Percentiles rank a stretch among this genome's conserved stretches.
These are phyloP conservation scores for Chrysotoxum bicinctum DNA, from an alignment of 2,888 invertebrate species.

Conservation along the genomic window DNA sequence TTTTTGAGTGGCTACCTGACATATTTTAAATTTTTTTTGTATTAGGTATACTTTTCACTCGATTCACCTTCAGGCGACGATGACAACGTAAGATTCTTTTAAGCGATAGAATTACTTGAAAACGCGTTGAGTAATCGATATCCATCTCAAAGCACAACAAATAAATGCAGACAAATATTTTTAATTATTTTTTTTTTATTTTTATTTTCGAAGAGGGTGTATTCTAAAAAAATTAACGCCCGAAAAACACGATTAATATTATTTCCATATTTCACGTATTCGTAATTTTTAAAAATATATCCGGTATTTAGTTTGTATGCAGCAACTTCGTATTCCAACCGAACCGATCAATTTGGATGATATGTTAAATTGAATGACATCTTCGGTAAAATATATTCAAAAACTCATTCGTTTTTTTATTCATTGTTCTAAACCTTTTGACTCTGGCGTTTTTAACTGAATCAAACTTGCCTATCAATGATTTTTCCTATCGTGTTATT, in stretches of 20 bases:
- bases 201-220: neutral
- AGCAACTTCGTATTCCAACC: neutral
- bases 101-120: slow-evolving; percentile 50
- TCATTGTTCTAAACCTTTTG: slow-evolving; percentile 33
- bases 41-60: slow-evolving; percentile 19
- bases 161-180: neutral
- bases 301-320: too few relatives aligned
- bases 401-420: slow-evolving; percentile 19
- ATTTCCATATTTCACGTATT: neutral
- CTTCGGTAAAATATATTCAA: slow-evolving; percentile 46
- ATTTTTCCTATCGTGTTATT: slow-evolving; percentile 79
- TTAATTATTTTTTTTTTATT: neutral
- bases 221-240: neutral
- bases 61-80: slow-evolving; percentile 23
- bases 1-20: slow-evolving; percentile 60
- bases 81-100: slow-evolving; percentile 42
- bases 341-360: neutral
- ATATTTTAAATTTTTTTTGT: slow-evolving; percentile 23
- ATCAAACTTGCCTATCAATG: slow-evolving; percentile 72
- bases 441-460: slow-evolving; percentile 54
- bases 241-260: neutral
- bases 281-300: neutral
- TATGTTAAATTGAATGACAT: slow-evolving; percentile 65
- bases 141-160: slow-evolving; percentile 47
- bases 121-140: slow-evolving; percentile 41